These are phyloP conservation scores for Caenorhabditis sp. DNA, from an alignment of 2,888 invertebrate genomes.

Conservation along the genomic window DNA sequence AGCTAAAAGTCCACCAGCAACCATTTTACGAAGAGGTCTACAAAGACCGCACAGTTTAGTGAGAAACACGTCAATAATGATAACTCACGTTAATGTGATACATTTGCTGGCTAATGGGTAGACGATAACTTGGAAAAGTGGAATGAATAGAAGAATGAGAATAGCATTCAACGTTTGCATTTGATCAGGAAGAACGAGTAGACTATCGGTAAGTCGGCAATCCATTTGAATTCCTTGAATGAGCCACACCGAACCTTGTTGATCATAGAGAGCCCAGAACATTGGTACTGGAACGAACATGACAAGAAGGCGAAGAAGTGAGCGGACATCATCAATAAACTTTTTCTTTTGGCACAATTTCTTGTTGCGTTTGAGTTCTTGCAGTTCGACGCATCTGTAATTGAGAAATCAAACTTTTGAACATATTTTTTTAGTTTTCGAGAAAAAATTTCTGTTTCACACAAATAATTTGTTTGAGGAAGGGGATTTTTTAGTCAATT, in stretches of 20 bases:
- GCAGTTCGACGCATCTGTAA: slow-evolving; percentile 37
- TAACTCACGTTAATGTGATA: slow-evolving; percentile 58
- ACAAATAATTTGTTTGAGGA: too few species aligned
- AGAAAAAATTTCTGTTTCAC: too few species aligned
- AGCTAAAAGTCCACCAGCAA: slow-evolving; percentile 85
- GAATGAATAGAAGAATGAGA: slow-evolving; percentile 73
- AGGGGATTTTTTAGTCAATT: too few species aligned
- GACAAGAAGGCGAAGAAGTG: slow-evolving; percentile 61
- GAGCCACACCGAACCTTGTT: slow-evolving; percentile 92
- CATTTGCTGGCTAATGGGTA: slow-evolving; percentile 61
- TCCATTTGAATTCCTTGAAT: slow-evolving; percentile 79
- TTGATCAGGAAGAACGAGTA: slow-evolving; percentile 61
- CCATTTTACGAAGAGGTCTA: slow-evolving; percentile 80
- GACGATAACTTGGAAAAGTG: slow-evolving; percentile 72
- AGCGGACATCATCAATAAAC: slow-evolving; percentile 64
- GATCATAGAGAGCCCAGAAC: slow-evolving; percentile 97
- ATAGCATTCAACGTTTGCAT: slow-evolving; percentile 72
- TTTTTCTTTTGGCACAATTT: slow-evolving; percentile 51
- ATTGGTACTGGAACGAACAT: slow-evolving; percentile 78
- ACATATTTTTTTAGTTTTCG: slow-evolving; percentile 15
- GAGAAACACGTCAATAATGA: too few species aligned
- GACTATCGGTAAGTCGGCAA: slow-evolving; percentile 54
- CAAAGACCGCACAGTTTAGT: too few species aligned
- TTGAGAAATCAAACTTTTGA: background rate
- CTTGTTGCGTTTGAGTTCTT: slow-evolving; percentile 42